Evolutionary conservation across 2,113 vertebrate genomes (phyloP).

Genomic region (Choloepus hoffmanni): DNA sequence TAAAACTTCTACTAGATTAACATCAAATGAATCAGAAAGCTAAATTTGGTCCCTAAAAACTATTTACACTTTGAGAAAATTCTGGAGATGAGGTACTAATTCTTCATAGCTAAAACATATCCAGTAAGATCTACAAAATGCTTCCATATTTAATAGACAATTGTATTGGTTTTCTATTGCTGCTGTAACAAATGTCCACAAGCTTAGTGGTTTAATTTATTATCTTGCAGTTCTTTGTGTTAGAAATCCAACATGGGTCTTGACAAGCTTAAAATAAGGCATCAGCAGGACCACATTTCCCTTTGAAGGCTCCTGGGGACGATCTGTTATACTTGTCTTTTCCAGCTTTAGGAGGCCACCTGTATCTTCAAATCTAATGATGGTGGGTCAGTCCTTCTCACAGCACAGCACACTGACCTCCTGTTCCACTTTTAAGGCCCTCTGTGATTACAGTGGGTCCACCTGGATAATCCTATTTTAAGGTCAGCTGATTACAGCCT

Average conservation of each 20-base stretch:
- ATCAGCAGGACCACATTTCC: not conserved
- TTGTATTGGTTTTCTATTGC: not conserved
- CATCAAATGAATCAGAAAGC: constrained; percentile 31
- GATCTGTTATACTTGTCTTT: not conserved
- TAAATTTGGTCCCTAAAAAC: constrained; percentile 32
- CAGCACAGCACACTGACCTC: not conserved
- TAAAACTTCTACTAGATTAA: constrained; percentile 33
- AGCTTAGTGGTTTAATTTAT: not conserved
- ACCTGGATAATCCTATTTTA: not conserved
- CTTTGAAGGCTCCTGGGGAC: not conserved
- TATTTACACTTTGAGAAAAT: constrained; percentile 28
- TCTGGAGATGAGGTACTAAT: not conserved
- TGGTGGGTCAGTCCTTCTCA: not conserved
- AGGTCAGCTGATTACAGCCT: not conserved
- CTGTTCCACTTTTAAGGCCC: not conserved
- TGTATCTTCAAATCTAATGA: constrained; percentile 1
- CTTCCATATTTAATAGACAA: not conserved
- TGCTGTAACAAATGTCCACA: constrained; percentile 29
- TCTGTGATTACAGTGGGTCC: not conserved
- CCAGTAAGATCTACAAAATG: constrained; percentile 1
- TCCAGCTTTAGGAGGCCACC: not conserved
- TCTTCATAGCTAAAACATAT: constrained; percentile 13
- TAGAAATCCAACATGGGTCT: not conserved
- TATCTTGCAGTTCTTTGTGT: not conserved
- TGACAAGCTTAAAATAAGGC: not conserved